phyloP scores from a whole-genome alignment of 2,797 vertebrate genomes.

The Macropus fuliginosus region DNA sequence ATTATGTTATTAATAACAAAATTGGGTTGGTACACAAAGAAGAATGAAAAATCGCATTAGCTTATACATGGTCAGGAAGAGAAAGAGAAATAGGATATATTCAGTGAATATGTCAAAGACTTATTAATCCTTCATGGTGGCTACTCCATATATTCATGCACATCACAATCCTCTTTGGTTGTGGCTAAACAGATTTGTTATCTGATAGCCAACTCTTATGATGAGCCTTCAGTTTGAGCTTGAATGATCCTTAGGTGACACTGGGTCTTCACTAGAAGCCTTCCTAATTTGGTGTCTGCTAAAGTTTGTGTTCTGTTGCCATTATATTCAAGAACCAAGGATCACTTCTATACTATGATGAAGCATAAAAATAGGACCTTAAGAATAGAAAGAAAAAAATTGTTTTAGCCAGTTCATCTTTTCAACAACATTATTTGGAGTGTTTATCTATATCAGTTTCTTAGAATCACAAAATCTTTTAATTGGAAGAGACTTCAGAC shows the following conservation, averaged over 20 bases:
- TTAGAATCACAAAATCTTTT: background rate
- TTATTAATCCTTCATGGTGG: background rate
- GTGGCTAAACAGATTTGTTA: background rate
- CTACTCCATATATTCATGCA: background rate
- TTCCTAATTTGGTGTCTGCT: background rate
- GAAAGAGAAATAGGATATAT: background rate
- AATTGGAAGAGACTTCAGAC: background rate
- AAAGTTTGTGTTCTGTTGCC: background rate
- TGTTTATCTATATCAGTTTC: background rate
- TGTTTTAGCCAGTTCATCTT: background rate
- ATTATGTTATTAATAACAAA: background rate
- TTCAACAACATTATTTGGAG: background rate
- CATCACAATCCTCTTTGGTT: background rate
- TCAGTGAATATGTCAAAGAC: background rate
- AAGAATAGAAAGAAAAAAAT: background rate
- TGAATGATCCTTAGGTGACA: background rate
- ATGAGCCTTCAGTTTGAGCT: background rate
- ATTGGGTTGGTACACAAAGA: background rate
- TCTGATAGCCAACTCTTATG: background rate
- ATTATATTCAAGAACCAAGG: background rate
- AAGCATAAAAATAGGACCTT: background rate
- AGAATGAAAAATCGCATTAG: background rate
- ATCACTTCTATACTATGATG: background rate
- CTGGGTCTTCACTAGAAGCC: no score
- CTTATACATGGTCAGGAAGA: background rate